phyloP scores from a whole-genome alignment of 2,113 vertebrate species.

The Desmodus rotundus region DNA sequence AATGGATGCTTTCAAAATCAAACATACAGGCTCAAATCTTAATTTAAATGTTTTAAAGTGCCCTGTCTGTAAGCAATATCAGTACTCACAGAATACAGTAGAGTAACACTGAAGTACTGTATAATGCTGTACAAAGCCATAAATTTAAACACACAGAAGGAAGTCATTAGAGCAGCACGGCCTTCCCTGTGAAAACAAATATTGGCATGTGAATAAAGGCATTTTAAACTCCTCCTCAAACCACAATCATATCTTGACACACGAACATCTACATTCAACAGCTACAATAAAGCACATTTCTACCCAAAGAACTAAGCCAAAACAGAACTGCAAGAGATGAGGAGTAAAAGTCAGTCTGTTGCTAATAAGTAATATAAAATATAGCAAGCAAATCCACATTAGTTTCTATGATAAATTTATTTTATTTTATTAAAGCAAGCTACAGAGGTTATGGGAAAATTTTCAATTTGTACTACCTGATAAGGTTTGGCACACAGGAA shows the following conservation, averaged over 20 bases:
- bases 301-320: conserved; percentile 11
- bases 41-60: neutral
- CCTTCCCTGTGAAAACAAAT: conserved; percentile 90
- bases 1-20: neutral
- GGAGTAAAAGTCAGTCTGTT: neutral
- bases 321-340: neutral
- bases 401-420: neutral
- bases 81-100: conserved; percentile 94
- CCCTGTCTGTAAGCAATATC: neutral
- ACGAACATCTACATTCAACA: neutral
- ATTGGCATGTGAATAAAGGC: conserved; percentile 24
- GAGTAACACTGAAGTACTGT: conserved; percentile 96
- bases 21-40: neutral
- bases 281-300: neutral
- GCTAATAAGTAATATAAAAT: neutral
- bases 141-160: conserved; percentile 99
- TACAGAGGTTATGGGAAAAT: neutral
- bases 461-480: conserved; percentile 85
- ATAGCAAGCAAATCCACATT: neutral
- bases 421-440: neutral
- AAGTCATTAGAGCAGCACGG: conserved; percentile 96
- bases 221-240: neutral
- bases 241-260: neutral
- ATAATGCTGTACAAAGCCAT: conserved; percentile 99
- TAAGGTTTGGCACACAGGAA: conserved; percentile 97